Base-by-base conservation (phyloP, 2,888 invertebrate species). In the Drosophila neutralis region DNA sequence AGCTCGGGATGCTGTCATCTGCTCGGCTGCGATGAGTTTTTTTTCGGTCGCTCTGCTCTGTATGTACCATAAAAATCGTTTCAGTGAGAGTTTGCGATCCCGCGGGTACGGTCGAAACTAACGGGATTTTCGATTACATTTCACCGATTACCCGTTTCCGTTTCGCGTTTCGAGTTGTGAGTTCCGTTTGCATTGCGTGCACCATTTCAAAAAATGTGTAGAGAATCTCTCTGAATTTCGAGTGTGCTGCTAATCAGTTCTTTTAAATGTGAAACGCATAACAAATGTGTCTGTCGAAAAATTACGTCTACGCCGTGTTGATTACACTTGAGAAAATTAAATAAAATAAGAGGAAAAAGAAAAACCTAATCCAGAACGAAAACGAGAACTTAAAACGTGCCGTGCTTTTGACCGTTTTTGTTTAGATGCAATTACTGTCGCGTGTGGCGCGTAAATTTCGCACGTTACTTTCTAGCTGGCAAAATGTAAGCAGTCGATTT, bases 81-180 rank as follows among this genome's bases (percentile, higher is more conserved):
- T 93, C 89, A 93, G 92, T 93, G 92, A 93, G 93, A 93, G 92
- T 92, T 92, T 93, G 91, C 91, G 92, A 93, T 93, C 92, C 92
- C 92, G 92, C 92, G 92, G 92, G 92, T 93, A 93, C 92, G 92
- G 92, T 93, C 92, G 91, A 87, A 91, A 89, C 87, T 83, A 83
- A 91, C 92, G 91, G 91, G 86, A 87, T 76, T 73, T 51, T 76
- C 38, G 42, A 61, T 80, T 42, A 48, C 42, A 56, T 15, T 54
- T 49, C 53, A 58, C 65, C 65, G 53, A 61, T 62, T 51, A 42
- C 73, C 59, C 70, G 58, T 54, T 63, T 61, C 54, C 73, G 70
- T 76, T 45, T 31, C 78, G 83, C 64, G 64, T 48, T 59, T 51
- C 76, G 70, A 60, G 77, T 65, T 67, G 42, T 66, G 53, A 52